Base-by-base conservation (phyloP, 2,888 invertebrate genomes). In the Trilocha varians region DNA sequence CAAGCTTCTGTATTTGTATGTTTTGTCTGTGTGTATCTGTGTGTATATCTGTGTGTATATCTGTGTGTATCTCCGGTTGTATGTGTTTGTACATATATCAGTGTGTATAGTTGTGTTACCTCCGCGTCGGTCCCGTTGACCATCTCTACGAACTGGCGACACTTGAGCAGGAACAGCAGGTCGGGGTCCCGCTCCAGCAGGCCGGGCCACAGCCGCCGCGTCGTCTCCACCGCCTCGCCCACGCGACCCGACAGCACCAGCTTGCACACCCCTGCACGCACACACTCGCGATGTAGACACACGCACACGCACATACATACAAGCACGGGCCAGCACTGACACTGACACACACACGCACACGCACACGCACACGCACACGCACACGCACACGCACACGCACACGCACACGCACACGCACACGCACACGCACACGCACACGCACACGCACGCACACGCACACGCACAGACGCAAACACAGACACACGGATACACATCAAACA, bases 131-230 rank as follows among this genome's bases (percentile, higher is more conserved):
- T 91, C 44, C 96, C 96, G 78, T 95, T 95, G 53, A 99, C 96
- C 97, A 98, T 98, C 87, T 99, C 99, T 33, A 99, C 95, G 86
- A 99, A 99, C 87, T 99, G 98, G 49, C 99, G 92, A 72, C 98
- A 98, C 84, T 98, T 98, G 65, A 99, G 90, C 88, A 95, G 93
- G 85, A 99, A 98, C 73, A 96, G 88, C 60, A 99, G 89, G 79
- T 97, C 96, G 58, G 91, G 91, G 84, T 98, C 95, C 44, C 91
- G 89, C 76, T 98, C 97, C 66, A 99, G 87, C 48, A 99, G 89
- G n/a, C 94, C 95, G 3, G 99, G 98, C 87, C 97, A 98, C 55
- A 96, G 87, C 60, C 93, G 90, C 70, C 93, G 91, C 45, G 98
- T 97, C 55, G 91, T 87, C 66, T 96, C 95, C 66, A 98, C 95